A percentile compares a stretch with the other conserved stretches of the same genome.
Evolutionary conservation across 1,140 invertebrate species (phyloP).

Genomic region (Phenacoccus solenopsis): DNA sequence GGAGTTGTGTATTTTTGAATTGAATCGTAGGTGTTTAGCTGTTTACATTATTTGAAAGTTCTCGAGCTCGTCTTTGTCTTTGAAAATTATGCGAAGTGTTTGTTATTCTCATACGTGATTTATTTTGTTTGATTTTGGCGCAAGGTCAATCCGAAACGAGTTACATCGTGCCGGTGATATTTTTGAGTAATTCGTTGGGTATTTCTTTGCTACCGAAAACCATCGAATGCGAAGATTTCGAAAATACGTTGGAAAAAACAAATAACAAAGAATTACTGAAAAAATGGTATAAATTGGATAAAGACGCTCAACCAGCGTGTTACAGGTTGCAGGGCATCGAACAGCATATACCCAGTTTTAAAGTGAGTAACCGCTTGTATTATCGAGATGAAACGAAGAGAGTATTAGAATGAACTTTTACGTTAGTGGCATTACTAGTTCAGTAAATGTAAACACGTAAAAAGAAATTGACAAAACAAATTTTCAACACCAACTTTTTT

Average conservation of each 20-base stretch:
- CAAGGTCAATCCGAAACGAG: conserved; percentile 53
- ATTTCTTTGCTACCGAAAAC: conserved; percentile 60
- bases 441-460: too few relatives aligned
- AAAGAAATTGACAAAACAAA: too few relatives aligned
- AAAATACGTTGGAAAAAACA: conserved; percentile 46
- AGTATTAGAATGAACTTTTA: too few relatives aligned
- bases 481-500: too few relatives aligned
- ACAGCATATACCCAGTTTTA: conserved; percentile 40
- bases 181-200: conserved; percentile 58
- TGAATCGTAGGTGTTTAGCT: conserved; percentile 41
- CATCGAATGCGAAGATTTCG: conserved; percentile 61
- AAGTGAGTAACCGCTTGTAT: too few relatives aligned
- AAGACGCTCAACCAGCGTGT: conserved; percentile 55
- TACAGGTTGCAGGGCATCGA: conserved; percentile 52
- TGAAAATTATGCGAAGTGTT: too few relatives aligned
- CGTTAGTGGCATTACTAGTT: too few relatives aligned
- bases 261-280: conserved; percentile 42
- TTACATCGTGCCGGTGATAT: conserved; percentile 58
- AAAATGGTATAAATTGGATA: conserved; percentile 57
- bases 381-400: too few relatives aligned
- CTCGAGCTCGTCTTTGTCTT: too few relatives aligned
- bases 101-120: too few relatives aligned
- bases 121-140: conserved; percentile 20
- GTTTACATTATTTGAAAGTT: not conserved
- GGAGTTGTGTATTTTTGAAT: conserved; percentile 56